phyloP scores from a whole-genome alignment of 2,797 vertebrate species.

The Alfaro cultratus region DNA sequence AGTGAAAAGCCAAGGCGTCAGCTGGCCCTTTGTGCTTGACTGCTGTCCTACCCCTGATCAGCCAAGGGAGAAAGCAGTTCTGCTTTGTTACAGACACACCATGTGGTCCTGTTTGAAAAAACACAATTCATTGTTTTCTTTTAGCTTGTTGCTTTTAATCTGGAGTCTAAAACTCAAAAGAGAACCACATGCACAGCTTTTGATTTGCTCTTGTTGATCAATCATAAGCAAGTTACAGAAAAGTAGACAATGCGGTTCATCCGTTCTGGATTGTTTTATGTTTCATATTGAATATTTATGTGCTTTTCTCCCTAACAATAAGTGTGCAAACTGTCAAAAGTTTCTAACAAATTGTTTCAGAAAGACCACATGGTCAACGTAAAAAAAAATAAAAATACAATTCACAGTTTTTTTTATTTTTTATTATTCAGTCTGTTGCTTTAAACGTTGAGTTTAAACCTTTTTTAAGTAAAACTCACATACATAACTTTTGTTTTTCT shows the following conservation, averaged over 20 bases:
- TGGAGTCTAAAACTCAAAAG: constrained; percentile 47
- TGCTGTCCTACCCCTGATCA: constrained; percentile 77
- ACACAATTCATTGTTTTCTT: constrained; percentile 51
- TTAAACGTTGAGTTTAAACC: not conserved
- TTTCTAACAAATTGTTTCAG: not conserved
- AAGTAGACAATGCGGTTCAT: not conserved
- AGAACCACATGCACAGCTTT: constrained; percentile 35
- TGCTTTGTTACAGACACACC: constrained; percentile 79
- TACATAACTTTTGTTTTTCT: not conserved
- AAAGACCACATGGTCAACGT: not conserved
- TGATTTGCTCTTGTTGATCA: constrained; percentile 6
- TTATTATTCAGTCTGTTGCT: not conserved
- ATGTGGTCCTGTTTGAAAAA: constrained; percentile 73
- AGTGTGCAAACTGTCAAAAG: not conserved
- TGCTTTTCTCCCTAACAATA: not conserved
- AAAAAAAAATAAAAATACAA: not conserved
- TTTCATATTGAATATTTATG: not conserved
- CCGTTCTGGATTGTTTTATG: not conserved
- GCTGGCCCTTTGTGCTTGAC: constrained; percentile 82
- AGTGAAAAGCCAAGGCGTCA: constrained; percentile 81
- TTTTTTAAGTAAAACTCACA: not conserved
- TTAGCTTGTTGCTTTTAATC: constrained; percentile 51
- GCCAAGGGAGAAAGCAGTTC: constrained; percentile 80
- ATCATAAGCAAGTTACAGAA: constrained; percentile 20
- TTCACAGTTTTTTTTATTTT: not conserved